Conservation (phyloP, 2,888 invertebrate genomes). For the Crioceris asparagi region DNA sequence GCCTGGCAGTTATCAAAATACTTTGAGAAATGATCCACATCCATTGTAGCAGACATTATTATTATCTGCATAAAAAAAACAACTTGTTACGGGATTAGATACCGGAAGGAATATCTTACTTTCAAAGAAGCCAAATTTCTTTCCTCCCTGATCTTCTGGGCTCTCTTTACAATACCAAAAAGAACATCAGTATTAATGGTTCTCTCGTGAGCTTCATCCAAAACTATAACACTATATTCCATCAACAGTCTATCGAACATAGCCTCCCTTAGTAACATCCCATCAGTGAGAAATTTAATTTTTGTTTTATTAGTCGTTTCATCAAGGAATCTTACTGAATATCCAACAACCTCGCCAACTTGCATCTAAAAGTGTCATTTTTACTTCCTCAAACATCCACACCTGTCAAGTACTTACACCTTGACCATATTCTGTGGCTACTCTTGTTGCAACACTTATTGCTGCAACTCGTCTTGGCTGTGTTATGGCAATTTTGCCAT, state of each 20-base stretch:
- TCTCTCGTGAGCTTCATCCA: constrained; percentile 94
- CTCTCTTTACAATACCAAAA: constrained; percentile 83
- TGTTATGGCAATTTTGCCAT: constrained; percentile 69
- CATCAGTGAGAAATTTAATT: constrained; percentile 89
- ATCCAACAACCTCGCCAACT: constrained; percentile 43
- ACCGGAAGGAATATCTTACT: constrained; percentile 33
- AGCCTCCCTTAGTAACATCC: constrained; percentile 86
- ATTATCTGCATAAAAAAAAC: constrained; percentile 48
- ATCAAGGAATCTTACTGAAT: constrained; percentile 87
- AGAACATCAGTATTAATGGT: constrained; percentile 90
- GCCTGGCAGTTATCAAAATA: constrained; percentile 84
- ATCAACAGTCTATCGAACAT: constrained; percentile 64
- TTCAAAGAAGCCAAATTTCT: constrained; percentile 53
- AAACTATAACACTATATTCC: constrained; percentile 70
- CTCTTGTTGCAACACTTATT: constrained; percentile 80
- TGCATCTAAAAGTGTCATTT: constrained; percentile 21
- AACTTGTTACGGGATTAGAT: not conserved
- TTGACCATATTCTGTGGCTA: constrained; percentile 76
- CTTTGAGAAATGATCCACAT: constrained; percentile 81
- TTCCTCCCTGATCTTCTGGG: constrained; percentile 61
- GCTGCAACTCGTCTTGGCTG: constrained; percentile 93
- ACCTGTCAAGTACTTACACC: constrained; percentile 22
- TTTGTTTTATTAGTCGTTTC: constrained; percentile 67
- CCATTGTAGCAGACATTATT: constrained; percentile 94
- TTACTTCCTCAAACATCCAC: not conserved